Evolutionary conservation across 2,888 invertebrate genomes (phyloP), one percentile per base, ranked within the genome.

Genomic region (Allolobophora icterica): DNA sequence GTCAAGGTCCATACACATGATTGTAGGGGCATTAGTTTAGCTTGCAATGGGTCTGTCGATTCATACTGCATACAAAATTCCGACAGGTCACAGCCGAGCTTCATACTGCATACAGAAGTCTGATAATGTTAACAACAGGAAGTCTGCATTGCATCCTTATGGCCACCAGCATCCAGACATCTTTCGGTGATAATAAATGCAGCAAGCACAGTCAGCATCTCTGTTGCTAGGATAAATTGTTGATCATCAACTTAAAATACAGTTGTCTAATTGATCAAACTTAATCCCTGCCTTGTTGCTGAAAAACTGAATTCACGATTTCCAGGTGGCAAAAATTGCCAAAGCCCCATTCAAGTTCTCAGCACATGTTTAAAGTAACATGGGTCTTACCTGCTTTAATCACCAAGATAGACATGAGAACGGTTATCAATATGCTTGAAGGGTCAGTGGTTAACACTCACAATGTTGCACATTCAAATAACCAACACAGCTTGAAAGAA

Each of bases 11-110:
- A 71, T 8, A 8, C 71, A 71, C 11, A 17, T 71, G 71, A 71
- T 71, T 71, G 71, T n/a, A 71, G 30, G 8, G 30, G n/a, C 71
- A 71, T n/a, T n/a, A n/a, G 21, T 52, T 52, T 52, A 21, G 21
- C 52, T 24, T 19, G 52, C 52, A 71, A 71, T n/a, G 3, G n/a
- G 30, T 71, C 71, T 71, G 71, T 13, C n/a, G 30, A 71, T 8
- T 71, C 71, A 71, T 71, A n/a, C 71, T n/a, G 71, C 71, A 71
- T 71, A n/a, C 30, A 71, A n/a, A 71, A 71, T 71, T 71, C 71
- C 1, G n/a, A n/a, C 11, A 71, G 71, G 71, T n/a, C 71, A 71
- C 13, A n/a, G 71, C 8, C n/a, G 71, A 71, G 30, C n/a, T n/a
- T 71, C n/a, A n/a, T n/a, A 13, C 30, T n/a, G n/a, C n/a, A n/a